Evolutionary conservation across 2,888 invertebrate species (phyloP), one percentile per base, ranked within the genome.

Genomic region (Nephrotoma appendiculata): DNA sequence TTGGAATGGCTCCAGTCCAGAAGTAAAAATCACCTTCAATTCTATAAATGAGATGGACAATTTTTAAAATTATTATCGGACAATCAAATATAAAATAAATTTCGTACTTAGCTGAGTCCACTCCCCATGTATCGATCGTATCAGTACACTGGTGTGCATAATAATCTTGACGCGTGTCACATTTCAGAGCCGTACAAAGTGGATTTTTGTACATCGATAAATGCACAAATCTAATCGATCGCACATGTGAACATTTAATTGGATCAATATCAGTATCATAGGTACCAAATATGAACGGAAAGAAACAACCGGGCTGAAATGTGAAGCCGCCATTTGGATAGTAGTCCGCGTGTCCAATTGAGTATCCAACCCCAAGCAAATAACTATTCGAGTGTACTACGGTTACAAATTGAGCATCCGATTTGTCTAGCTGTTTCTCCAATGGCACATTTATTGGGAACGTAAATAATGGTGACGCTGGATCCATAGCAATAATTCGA

Each of bases 401-500:
- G 88, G 91, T 91, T 0, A 91, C 91, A 87, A 89, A 91, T 88
- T 89, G 88, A 41, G 90, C 91, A 88, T 91, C 91, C 0, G 89
- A 89, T 57, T 88, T 87, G 87, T 91, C 92, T 44, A 91, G 86
- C 1, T 91, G 89, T 87, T 90, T 91, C 86, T 89, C 88, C 19
- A 89, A 85, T 15, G 90, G 89, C 7, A 91, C 90, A 19, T 89
- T 90, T 1, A 90, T 89, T 1, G 91, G 91, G 87, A 91, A 86
- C 0, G 91, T 90, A 87, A 91, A 91, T 6, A 91, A 88, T 9
- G 91, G 91, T 9, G 91, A 91, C 1, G 91, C 91, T 83, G 91
- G 92, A 89, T 91, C 91, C 86, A 91, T 88, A 7, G 91, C 91
- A 87, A 91, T 91, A 87, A 91, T 91, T 88, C 91, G 90, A 87